Percentiles rank a stretch among this genome's conserved stretches.
phyloP scores from a whole-genome alignment of 2,888 invertebrate genomes.

The Euzetes globulus region DNA sequence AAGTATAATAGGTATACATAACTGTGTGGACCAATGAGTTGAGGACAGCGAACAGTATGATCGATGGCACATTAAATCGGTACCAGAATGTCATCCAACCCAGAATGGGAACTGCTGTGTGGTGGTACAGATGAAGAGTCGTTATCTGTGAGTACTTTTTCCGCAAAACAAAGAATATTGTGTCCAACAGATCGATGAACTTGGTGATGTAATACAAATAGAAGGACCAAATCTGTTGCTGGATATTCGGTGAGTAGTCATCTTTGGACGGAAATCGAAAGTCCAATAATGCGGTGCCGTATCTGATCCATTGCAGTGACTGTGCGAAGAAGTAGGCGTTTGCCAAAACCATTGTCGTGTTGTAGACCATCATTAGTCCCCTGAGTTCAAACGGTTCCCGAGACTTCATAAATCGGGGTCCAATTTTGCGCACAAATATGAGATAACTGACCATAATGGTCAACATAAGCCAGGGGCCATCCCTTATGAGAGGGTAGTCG shows the following conservation, averaged over 20 bases:
- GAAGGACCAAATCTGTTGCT: conserved; percentile 48
- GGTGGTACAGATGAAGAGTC: conserved; percentile 89
- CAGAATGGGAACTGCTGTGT: conserved; percentile 84
- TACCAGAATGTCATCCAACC: conserved; percentile 93
- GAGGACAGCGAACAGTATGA: conserved; percentile 80
- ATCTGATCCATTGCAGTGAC: conserved; percentile 14
- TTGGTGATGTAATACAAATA: conserved; percentile 97
- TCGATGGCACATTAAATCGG: conserved; percentile 64
- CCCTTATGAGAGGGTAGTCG: conserved; percentile 3
- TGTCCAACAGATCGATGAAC: conserved; percentile 81
- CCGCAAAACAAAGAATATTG: conserved; percentile 82
- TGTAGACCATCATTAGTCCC: conserved; percentile 55
- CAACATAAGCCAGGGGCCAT: conserved; percentile 25
- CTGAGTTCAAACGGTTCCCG: conserved; percentile 66
- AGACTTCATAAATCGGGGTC: conserved; percentile 72
- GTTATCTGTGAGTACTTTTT: conserved; percentile 86
- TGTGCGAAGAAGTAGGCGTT: conserved; percentile 26
- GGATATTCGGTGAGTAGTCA: background rate
- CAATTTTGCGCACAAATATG: conserved; percentile 45
- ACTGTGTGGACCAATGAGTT: conserved; percentile 86
- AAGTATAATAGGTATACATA: conserved; percentile 88
- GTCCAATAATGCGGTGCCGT: conserved; percentile 4
- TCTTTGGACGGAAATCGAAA: conserved; percentile 17
- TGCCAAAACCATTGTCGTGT: conserved; percentile 12
- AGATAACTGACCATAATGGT: conserved; percentile 8